These are phyloP conservation scores for Aleiodes alternator DNA, from an alignment of 2,888 invertebrate genomes.

Conservation along the genomic window DNA sequence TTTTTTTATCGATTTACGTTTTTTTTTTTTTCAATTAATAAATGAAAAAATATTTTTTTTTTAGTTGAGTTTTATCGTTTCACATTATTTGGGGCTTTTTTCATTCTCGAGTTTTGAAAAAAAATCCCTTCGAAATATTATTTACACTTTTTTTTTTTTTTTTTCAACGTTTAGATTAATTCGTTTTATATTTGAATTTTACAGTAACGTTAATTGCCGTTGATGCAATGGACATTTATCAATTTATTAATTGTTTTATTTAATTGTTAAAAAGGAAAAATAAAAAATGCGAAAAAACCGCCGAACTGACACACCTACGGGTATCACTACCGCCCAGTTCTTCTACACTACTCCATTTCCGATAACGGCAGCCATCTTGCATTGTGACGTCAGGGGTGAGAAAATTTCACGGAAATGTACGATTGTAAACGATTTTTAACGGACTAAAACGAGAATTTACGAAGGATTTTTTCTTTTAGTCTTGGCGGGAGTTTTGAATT, in stretches of 20 bases:
- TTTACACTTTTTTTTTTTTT: too few relatives aligned
- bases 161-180: too few relatives aligned
- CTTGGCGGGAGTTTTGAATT: not conserved
- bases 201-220: not conserved
- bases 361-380: slow-evolving; percentile 87
- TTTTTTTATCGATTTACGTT: too few relatives aligned
- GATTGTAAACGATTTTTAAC: slow-evolving; percentile 51
- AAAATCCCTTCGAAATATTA: too few relatives aligned
- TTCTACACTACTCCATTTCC: slow-evolving; percentile 82
- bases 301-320: slow-evolving; percentile 85
- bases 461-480: slow-evolving; percentile 4
- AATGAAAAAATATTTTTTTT: too few relatives aligned
- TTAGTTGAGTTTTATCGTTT: too few relatives aligned
- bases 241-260: not conserved
- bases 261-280: slow-evolving; percentile 9
- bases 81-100: too few relatives aligned
- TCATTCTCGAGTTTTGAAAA: too few relatives aligned
- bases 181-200: not conserved
- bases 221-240: not conserved
- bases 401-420: slow-evolving; percentile 42
- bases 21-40: too few relatives aligned
- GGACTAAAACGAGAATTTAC: slow-evolving; percentile 31
- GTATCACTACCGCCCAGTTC: slow-evolving; percentile 81
- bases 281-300: slow-evolving; percentile 46
- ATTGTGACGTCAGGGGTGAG: slow-evolving; percentile 78